Base-by-base conservation (phyloP, 2,797 vertebrate genomes). In the Sylvia borin region DNA sequence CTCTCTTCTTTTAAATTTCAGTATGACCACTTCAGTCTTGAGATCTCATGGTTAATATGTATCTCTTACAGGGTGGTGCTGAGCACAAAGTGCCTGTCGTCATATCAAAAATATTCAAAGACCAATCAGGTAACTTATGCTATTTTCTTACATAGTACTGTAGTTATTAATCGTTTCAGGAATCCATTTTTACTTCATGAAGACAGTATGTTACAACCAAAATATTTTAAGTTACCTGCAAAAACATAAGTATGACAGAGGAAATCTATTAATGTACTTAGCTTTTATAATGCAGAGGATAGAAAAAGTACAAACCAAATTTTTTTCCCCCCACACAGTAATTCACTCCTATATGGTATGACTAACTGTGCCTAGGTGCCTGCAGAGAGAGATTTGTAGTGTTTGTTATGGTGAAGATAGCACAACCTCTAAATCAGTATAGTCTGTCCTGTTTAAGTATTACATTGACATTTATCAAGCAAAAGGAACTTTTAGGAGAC, bases 71-170 rank as follows among this genome's bases (percentile, higher is more conserved):
- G 99, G 99, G 99, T 61, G 99, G 99, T 74, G 98, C 98, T 42
- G 99, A 99, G 97, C 98, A 99, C 97, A 98, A 98, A 91, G 99
- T 99, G 79, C 99, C 99, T 45, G 99, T 99, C 82, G 99, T 99
- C 97, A 98, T 99, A 97, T 99, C 99, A 70, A 99, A 99, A 98
- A 99, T 99, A 97, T 99, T 99, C 97, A 99, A 99, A 98, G 98
- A 98, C 98, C 99, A 99, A 98, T 98, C 98, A 98, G 99, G 99
- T 99, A 99, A 99, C 18, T 40, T 71, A 42, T 65, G 29, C 66
- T 93, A 51, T 54, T 93, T 85, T 70, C 40, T 45, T 36, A 12
- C 13, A 5, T 11, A 42, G 10, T 32, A 31, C 7, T 48, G 2
- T 55, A 42, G 18, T 55, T 78, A 66, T 21, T 85, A 75, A 40